These are phyloP conservation scores for Semaprochilodus insignis DNA, from an alignment of 2,797 vertebrate genomes.

Conservation along the genomic window DNA sequence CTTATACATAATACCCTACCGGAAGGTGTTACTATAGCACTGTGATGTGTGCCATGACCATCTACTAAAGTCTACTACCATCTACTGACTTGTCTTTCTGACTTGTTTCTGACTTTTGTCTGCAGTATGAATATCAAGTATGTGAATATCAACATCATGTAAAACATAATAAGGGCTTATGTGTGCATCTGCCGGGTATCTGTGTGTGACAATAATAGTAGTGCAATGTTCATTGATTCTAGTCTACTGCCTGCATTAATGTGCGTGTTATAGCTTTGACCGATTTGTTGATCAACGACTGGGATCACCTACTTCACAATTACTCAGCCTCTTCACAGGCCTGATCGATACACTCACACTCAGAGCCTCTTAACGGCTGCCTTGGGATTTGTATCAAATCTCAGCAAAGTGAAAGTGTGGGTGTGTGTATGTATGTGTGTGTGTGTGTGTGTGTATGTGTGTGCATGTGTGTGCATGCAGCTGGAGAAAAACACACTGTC, in stretches of 20 bases:
- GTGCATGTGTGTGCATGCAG: background rate
- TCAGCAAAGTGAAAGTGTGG: background rate
- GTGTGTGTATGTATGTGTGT: too few species aligned
- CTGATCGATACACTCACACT: slow-evolving; percentile 29
- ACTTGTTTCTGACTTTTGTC: too few species aligned
- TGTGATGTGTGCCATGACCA: too few species aligned
- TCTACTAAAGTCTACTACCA: too few species aligned
- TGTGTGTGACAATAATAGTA: background rate
- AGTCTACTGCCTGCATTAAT: background rate
- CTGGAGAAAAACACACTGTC: background rate
- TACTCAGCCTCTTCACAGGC: slow-evolving; percentile 13
- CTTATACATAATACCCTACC: too few species aligned
- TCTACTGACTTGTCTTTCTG: too few species aligned
- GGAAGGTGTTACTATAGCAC: too few species aligned
- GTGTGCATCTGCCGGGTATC: background rate
- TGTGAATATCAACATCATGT: too few species aligned
- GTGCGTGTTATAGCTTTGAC: background rate
- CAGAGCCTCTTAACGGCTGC: background rate
- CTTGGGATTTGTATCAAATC: background rate
- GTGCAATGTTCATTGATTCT: slow-evolving; percentile 22
- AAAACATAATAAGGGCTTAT: too few species aligned
- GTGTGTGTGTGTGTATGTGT: background rate
- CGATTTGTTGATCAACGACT: slow-evolving; percentile 10
- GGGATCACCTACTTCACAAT: slow-evolving; percentile 21
- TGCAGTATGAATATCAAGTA: too few species aligned